Evolutionary conservation across 2,113 vertebrate genomes (phyloP), one percentile per base, ranked within the genome.

Genomic region (Planiliza haematocheilus): DNA sequence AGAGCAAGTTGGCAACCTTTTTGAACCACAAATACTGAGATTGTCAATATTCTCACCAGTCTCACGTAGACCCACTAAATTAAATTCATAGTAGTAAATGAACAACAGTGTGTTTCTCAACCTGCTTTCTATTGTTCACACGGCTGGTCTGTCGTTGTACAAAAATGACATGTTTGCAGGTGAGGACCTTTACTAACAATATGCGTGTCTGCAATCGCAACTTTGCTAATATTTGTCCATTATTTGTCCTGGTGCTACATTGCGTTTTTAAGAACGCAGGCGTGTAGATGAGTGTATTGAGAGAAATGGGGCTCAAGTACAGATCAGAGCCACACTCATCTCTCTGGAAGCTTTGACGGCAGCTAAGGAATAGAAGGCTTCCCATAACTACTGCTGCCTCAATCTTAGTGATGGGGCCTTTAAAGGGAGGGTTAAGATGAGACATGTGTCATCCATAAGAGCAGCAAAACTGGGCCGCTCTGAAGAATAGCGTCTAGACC

Each of bases 401-500:
- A 39, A 68, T 87, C 85, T 78, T 64, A 61, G 60, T 81, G 87
- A 91, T 81, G 61, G 60, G 73, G 39, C 66, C 58, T 81, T 30
- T 85, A 85, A 83, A 89, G 81, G 65, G 56, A 70, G 79, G 75
- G 70, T 81, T 88, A 78, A 65, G 77, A 81, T 46, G 50, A 82
- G 76, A 74, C 10, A 21, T 55, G 72, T 81, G 80, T 89, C 86
- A 90, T 84, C 84, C 77, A 55, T 84, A 69, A 83, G 59, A 79
- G 55, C 50, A 57, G 57, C 68, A 70, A 82, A 91, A 91, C 82
- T 85, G 87, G 82, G 83, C 79, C 82, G 81, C 49, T 73, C 64
- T 83, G 74, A 86, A 77, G 80, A 83, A 88, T 86, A 62, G 80
- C 42, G 85, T 77, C 83, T 89, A 48, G 78, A 84, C 74, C 81